These are phyloP conservation scores for Rotaria socialis DNA, from an alignment of 2,888 invertebrate species.

Conservation along the genomic window DNA sequence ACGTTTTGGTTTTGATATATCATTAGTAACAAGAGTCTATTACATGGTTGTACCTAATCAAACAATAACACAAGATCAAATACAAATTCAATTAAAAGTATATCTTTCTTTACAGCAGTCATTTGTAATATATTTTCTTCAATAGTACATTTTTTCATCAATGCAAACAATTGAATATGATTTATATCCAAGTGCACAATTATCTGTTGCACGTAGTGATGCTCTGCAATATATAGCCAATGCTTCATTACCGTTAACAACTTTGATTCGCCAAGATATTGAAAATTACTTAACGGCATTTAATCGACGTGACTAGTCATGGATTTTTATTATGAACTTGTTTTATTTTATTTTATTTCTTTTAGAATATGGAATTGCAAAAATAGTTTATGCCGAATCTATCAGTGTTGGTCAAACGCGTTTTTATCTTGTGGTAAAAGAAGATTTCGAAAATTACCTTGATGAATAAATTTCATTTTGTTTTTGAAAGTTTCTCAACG, in stretches of 20 bases:
- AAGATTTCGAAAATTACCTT: neutral
- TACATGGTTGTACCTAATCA: constrained; percentile 13
- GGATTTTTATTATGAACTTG: neutral
- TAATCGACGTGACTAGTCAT: neutral
- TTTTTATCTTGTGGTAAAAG: constrained; percentile 31
- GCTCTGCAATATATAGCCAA: neutral
- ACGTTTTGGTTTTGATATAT: constrained; percentile 3
- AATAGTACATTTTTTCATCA: neutral
- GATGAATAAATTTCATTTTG: neutral
- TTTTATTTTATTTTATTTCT: neutral
- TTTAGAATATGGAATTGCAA: constrained; percentile 21
- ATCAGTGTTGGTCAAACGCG: neutral
- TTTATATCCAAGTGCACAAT: constrained; percentile 30
- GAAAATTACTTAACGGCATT: constrained; percentile 6
- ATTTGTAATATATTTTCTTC: neutral
- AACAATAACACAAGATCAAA: neutral
- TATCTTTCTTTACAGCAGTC: neutral
- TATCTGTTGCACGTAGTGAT: neutral
- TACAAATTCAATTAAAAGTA: neutral
- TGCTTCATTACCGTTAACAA: constrained; percentile 25
- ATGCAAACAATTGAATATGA: constrained; percentile 35
- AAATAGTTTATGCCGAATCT: neutral
- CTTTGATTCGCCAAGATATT: neutral
- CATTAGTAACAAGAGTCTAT: constrained; percentile 12
- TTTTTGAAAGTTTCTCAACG: neutral